phyloP scores from a whole-genome alignment of 2,797 vertebrate genomes.

The Pogoniulus pusillus region DNA sequence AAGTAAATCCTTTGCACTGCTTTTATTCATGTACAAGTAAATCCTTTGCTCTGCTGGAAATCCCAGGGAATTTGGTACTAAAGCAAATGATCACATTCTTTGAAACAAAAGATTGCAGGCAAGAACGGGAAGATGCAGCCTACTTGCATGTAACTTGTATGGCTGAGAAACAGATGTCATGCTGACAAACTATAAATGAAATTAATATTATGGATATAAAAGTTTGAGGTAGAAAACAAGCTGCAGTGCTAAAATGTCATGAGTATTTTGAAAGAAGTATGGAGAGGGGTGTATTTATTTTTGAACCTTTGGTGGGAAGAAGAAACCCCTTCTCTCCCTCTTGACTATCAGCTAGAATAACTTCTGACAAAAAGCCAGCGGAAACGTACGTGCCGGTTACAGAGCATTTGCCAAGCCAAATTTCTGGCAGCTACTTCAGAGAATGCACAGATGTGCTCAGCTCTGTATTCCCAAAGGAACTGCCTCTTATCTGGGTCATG shows the following conservation, averaged over 20 bases:
- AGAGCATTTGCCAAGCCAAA: neutral
- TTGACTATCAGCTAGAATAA: rapidly evolving
- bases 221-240: neutral
- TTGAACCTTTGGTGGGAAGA: neutral
- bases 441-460: neutral
- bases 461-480: neutral
- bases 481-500: neutral
- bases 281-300: neutral
- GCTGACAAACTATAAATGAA: neutral
- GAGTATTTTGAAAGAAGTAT: neutral
- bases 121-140: neutral
- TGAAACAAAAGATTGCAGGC: neutral
- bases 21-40: neutral
- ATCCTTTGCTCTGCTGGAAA: neutral
- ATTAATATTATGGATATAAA: neutral
- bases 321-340: neutral
- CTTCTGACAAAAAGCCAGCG: neutral
- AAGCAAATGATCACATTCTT: neutral
- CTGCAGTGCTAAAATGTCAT: neutral
- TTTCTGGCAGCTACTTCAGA: neutral
- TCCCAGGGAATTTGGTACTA: neutral
- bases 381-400: neutral
- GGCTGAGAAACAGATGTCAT: neutral
- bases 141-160: neutral
- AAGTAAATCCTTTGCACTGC: neutral